phyloP scores from a whole-genome alignment of 2,113 vertebrate genomes.

The Seriola aureovittata region DNA sequence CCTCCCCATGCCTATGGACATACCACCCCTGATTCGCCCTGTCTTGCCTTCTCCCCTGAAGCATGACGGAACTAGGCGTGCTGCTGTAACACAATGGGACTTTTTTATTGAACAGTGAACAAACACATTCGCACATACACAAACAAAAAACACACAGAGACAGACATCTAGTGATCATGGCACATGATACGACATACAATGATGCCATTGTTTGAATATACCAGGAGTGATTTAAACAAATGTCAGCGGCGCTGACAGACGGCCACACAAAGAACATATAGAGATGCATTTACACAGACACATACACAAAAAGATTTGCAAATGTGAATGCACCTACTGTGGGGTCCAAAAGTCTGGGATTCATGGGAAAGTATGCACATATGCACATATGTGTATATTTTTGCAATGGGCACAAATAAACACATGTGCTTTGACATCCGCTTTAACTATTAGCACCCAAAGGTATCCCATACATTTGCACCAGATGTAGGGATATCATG shows the following conservation, averaged over 20 bases:
- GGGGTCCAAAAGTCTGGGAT: too few species aligned
- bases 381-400: too few species aligned
- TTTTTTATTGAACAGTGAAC: constrained; percentile 64
- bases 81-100: constrained; percentile 75
- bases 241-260: constrained; percentile 50
- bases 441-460: background rate
- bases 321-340: background rate
- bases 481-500: constrained; percentile 47
- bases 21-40: constrained; percentile 75
- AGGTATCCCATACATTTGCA: background rate
- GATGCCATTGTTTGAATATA: constrained; percentile 71
- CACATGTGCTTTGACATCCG: constrained; percentile 1
- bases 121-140: constrained; percentile 53
- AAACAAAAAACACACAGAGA: constrained; percentile 51
- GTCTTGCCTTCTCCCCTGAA: constrained; percentile 81
- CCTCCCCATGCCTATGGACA: constrained; percentile 68
- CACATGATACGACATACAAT: constrained; percentile 61
- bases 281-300: constrained; percentile 16
- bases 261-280: constrained; percentile 18
- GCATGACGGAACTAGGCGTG: constrained; percentile 72
- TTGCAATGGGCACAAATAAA: background rate
- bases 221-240: constrained; percentile 54
- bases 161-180: constrained; percentile 66
- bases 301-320: constrained; percentile 10
- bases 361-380: too few species aligned